Conservation (phyloP, 2,113 vertebrate species). For the Melospiza georgiana region DNA sequence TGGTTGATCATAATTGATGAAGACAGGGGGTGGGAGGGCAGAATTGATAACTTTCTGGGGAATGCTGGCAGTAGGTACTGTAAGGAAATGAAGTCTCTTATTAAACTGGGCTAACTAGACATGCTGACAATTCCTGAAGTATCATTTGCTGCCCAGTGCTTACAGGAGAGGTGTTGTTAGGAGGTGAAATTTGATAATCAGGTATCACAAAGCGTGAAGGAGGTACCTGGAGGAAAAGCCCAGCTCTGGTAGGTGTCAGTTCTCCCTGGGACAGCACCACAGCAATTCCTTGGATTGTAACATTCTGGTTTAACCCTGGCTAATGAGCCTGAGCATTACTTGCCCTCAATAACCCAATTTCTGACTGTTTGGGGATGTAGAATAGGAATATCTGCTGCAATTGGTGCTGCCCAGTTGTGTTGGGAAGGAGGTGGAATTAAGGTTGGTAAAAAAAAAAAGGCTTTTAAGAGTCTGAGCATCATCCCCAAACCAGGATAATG, state of each 20-base stretch:
- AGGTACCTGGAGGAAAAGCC: neutral
- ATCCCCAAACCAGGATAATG: neutral
- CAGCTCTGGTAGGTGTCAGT: neutral
- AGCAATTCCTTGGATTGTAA: neutral
- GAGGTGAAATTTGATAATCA: neutral
- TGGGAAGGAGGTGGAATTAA: neutral
- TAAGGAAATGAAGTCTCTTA: conserved; percentile 2
- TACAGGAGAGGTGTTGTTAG: neutral
- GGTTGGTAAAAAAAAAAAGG: neutral
- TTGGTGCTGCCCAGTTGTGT: neutral
- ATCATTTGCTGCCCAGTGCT: neutral
- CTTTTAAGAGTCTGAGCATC: neutral
- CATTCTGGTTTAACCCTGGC: neutral
- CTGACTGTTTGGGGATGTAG: neutral
- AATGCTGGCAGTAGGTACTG: neutral
- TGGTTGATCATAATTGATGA: conserved; percentile 20
- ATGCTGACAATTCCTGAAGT: neutral
- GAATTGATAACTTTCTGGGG: conserved; percentile 36
- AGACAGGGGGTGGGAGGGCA: conserved; percentile 51
- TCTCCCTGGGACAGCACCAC: neutral
- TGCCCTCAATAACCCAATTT: neutral
- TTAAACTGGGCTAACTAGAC: conserved; percentile 35
- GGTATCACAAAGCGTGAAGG: neutral
- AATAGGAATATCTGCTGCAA: neutral
- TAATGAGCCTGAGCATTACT: neutral